Conservation (phyloP, 2,888 invertebrate species). For the Nemotelus nigrinus region DNA sequence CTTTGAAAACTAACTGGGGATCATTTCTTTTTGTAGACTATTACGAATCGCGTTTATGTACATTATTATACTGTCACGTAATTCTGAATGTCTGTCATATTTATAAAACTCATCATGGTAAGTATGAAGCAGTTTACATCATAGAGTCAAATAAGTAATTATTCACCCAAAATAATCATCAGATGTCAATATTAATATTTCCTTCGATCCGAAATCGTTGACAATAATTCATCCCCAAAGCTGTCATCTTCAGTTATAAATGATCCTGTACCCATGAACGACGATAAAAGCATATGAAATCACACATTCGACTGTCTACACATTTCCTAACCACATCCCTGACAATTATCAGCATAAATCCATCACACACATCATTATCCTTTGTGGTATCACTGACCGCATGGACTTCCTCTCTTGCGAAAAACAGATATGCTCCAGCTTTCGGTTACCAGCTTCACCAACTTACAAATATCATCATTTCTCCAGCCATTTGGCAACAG, state of each 20-base stretch:
- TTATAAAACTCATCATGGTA: too few species aligned
- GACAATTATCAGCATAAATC: slow-evolving; percentile 48
- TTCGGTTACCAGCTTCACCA: not conserved
- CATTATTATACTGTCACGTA: too few species aligned
- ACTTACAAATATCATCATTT: slow-evolving; percentile 20
- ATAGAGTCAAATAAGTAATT: too few species aligned
- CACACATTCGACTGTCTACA: slow-evolving; percentile 10
- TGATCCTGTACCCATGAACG: slow-evolving; percentile 5
- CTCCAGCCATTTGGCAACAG: slow-evolving; percentile 11
- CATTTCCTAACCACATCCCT: slow-evolving; percentile 33
- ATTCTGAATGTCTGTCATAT: too few species aligned
- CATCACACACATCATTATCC: slow-evolving; percentile 46
- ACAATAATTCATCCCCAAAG: not conserved
- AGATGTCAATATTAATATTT: not conserved
- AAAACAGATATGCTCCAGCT: not conserved
- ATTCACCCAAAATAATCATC: not conserved
- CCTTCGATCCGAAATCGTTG: not conserved
- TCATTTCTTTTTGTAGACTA: too few species aligned
- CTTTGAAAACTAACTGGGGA: too few species aligned
- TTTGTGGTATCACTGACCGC: slow-evolving; percentile 18
- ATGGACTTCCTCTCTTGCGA: not conserved
- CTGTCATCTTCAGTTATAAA: slow-evolving; percentile 4
- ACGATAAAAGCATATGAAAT: not conserved
- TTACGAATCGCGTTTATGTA: too few species aligned
- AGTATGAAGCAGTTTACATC: too few species aligned